Base-by-base conservation (phyloP, 2,797 vertebrate genomes). In the Cyprinodon diabolis region DNA sequence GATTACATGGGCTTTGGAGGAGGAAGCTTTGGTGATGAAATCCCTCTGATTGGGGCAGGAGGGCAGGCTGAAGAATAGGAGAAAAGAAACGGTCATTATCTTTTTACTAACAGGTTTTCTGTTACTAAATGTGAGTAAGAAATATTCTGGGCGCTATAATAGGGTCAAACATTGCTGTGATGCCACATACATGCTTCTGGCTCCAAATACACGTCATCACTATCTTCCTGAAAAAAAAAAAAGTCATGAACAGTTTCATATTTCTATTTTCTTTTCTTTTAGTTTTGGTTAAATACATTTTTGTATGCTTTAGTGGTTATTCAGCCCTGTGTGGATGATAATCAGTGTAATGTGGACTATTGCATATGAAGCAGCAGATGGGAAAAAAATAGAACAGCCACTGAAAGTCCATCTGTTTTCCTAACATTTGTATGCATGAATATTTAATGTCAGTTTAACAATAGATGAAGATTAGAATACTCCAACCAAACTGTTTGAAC, bases 171-270 rank as follows among this genome's bases (percentile, higher is more conserved):
- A 21, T 4, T 19, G 4, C 5, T 45, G 60, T 19, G 37, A 6
- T 19, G 54, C 1, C 54, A 73, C 88, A 37, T 77, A 95, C 95
- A 93, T 76, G 80, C 84, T 72, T 86, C 78, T 23, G 94, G 94
- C 30, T 95, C 91, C 45, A 95, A 83, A 76, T 96, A 95, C n/a
- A 94, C 49, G 9, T 93, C 90, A 52, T 95, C 93, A 63, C 71
- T 75, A 3, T 89, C 89, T 30, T 81, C 90, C 93, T 94, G 85
- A 79, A 92, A 91, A 4, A 69, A 91, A 4, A 69, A 71, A 9
- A 30, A 14, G 14, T 47, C 23, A 56, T 47, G 2, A 15, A 10
- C 43, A 43, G 54, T 13, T 69, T 47, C 35, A 35, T 11, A 9
- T 35, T 43, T 65, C n/a, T 25, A n/a, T 3, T 3, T 2, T 23